Evolutionary conservation across 2,888 invertebrate genomes (phyloP).

Genomic region (Oxyscelio sp.): DNA sequence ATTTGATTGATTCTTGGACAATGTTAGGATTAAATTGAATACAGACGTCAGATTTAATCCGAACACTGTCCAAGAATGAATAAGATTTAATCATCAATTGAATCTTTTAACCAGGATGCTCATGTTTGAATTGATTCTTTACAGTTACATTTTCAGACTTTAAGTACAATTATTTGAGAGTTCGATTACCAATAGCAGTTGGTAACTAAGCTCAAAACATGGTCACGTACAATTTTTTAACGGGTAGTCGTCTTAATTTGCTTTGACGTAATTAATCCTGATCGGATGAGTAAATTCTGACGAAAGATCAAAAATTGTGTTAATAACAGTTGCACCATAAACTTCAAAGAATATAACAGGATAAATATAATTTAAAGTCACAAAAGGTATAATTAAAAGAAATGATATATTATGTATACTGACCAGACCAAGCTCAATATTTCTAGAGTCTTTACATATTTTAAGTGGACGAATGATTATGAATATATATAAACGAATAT

Average conservation of each 20-base stretch:
- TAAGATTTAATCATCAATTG: no score
- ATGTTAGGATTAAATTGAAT: no score
- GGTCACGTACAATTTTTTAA: conserved; percentile 48
- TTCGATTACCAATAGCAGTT: conserved; percentile 27
- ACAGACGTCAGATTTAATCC: no score
- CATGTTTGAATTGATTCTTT: not conserved
- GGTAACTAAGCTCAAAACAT: conserved; percentile 53
- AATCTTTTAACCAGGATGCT: no score
- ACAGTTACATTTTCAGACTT: conserved; percentile 9
- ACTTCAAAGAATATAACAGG: conserved; percentile 7
- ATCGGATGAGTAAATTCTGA: conserved; percentile 1
- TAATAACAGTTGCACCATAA: conserved; percentile 66
- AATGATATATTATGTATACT: conserved; percentile 86
- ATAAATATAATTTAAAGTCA: conserved; percentile 66
- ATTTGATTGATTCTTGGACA: no score
- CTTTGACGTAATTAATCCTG: not conserved
- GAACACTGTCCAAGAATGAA: no score
- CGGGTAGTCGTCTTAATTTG: conserved; percentile 54
- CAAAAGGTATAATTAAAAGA: conserved; percentile 72
- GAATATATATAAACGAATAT: conserved; percentile 60
- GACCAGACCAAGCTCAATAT: conserved; percentile 89
- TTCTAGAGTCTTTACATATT: conserved; percentile 88
- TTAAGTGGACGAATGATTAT: conserved; percentile 84
- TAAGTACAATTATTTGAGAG: conserved; percentile 43
- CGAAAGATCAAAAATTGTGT: conserved; percentile 31